Evolutionary conservation across 1,140 invertebrate genomes (phyloP).

Genomic region (Cotesia typhae): DNA sequence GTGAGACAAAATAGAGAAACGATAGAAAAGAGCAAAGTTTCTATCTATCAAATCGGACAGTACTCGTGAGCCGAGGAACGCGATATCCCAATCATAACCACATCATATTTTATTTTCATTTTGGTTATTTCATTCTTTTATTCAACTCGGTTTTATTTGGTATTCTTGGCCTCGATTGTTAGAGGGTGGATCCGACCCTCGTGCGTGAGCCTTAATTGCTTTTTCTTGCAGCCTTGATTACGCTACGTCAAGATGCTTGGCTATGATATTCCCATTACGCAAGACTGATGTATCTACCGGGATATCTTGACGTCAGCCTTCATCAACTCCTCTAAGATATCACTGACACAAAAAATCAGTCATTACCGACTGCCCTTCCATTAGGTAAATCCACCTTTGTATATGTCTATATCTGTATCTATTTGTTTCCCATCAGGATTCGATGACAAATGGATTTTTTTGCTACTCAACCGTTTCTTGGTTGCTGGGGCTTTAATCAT

Average conservation of each 20-base stretch:
- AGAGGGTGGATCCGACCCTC: conserved; percentile 6
- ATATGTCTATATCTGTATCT: background rate
- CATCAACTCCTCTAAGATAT: background rate
- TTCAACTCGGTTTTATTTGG: background rate
- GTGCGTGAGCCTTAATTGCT: conserved; percentile 32
- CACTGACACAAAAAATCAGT: conserved; percentile 5
- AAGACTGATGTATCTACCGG: conserved; percentile 16
- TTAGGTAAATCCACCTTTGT: background rate
- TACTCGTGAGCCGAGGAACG: conserved; percentile 26
- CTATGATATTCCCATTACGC: conserved; percentile 27
- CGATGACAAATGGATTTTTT: conserved; percentile 2
- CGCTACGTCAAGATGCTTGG: conserved; percentile 20
- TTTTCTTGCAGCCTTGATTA: conserved; percentile 27
- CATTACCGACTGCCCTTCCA: background rate
- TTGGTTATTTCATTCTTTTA: conserved; percentile 14
- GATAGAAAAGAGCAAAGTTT: conserved; percentile 37
- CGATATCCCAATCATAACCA: conserved; percentile 40
- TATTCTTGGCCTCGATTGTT: conserved; percentile 5
- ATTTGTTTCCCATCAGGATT: conserved; percentile 3
- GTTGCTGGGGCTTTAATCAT: no score
- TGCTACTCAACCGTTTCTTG: no score
- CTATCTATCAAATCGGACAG: conserved; percentile 41
- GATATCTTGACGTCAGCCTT: conserved; percentile 2
- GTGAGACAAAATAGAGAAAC: conserved; percentile 18
- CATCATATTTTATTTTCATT: conserved; percentile 43